phyloP scores from a whole-genome alignment of 2,797 vertebrate genomes.

The Gambelia wislizenii region DNA sequence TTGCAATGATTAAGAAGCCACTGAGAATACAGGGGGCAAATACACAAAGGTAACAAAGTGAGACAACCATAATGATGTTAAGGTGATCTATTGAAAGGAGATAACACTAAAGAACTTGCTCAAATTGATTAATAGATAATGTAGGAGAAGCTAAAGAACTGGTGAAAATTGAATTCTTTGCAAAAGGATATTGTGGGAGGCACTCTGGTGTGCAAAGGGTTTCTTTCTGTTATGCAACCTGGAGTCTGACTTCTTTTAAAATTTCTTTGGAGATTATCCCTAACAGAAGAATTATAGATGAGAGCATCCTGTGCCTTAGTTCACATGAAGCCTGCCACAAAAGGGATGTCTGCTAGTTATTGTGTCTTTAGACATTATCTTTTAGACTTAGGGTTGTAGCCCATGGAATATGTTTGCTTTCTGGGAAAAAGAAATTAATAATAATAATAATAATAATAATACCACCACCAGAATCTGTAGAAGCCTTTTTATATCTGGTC shows the following conservation, averaged over 20 bases:
- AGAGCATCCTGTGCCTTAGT: not conserved
- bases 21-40: constrained; percentile 39
- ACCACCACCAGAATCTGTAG: not conserved
- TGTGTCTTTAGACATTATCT: constrained; percentile 15
- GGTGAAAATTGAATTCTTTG: constrained; percentile 30
- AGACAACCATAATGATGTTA: constrained; percentile 35
- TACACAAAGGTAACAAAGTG: constrained; percentile 36
- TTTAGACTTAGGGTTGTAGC: constrained; percentile 10
- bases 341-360: constrained; percentile 30
- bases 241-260: not conserved
- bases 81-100: constrained; percentile 26
- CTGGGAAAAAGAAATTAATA: not conserved
- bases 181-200: constrained; percentile 32
- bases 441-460: not conserved
- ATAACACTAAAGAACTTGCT: constrained; percentile 22
- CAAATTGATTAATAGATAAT: constrained; percentile 37
- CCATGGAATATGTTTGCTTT: constrained; percentile 21
- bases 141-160: accelerated
- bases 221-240: not conserved
- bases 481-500: not conserved
- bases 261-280: constrained; percentile 29
- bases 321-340: not conserved
- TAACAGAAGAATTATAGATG: constrained; percentile 15
- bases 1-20: constrained; percentile 43
- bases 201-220: not conserved